Base-by-base conservation (phyloP, 2,797 vertebrate species). In the Hippocampus kuda region DNA sequence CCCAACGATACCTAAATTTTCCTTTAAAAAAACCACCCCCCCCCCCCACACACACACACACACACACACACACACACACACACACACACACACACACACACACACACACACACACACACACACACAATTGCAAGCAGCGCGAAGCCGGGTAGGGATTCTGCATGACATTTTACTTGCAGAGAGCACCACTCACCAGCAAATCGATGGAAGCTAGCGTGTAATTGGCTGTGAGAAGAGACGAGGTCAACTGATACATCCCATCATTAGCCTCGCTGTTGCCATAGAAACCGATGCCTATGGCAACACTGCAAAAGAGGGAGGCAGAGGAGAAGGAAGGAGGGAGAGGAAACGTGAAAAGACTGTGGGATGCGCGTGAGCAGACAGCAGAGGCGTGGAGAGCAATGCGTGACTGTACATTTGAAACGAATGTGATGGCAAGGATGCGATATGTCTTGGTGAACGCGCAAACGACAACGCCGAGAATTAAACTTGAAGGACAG, bases 271-370 rank as follows among this genome's bases (percentile, higher is more conserved):
- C 95, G 56, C 94, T 96, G 91, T 97, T 97, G 86, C 95, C 95
- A 88, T 96, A 96, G 94, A 97, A 97, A 93, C 95, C 95, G 74
- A 97, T 86, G 88, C 95, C 95, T 84, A 97, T 95, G 85, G 94
- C 93, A 81, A 93, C 91, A 76, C 95, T 97, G 89, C 74, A 80
- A 84, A 84, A 41, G 63, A 57, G 53, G 59, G 59, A 60, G 59
- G 59, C 4, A 20, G 26, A 18, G 30, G 27, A 30, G 27, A 34
- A 34, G 30, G 57, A n/a, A 4, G 24, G 15, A 27, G 56, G 15
- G 41, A 66, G 49, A n/a, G 30, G 54, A 69, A 61, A 77, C 68
- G 76, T 80, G 71, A 84, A 80, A 80, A 81, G 76, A 77, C 57
- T 72, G 79, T 67, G 74, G 59, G 80, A 80, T 73, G 65, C 64